Conservation (phyloP, 2,888 invertebrate genomes). For the Phyto melanocephala region DNA sequence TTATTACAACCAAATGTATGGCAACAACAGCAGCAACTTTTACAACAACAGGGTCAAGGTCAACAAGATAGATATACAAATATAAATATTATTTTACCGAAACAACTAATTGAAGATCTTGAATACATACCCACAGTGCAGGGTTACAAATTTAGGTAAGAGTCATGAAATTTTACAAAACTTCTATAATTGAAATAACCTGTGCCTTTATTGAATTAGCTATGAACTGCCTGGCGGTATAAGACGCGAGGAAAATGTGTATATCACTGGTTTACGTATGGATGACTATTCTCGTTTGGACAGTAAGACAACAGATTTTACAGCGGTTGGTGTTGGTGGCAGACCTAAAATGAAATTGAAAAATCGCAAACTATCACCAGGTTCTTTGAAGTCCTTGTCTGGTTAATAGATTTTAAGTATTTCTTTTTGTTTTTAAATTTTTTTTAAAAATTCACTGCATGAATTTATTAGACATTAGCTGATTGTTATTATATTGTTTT, state of each 20-base stretch:
- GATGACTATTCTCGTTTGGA: conserved; percentile 22
- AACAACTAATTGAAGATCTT: conserved; percentile 69
- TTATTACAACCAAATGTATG: background rate
- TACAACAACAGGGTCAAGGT: conserved; percentile 19
- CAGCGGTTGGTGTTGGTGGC: conserved; percentile 40
- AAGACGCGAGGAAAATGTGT: conserved; percentile 70
- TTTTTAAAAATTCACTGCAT: too few relatives aligned
- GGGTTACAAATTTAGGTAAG: conserved; percentile 72
- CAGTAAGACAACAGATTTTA: conserved; percentile 40
- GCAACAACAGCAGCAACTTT: background rate
- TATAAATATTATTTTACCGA: conserved; percentile 59
- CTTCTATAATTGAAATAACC: background rate
- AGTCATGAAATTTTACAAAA: background rate
- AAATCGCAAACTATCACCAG: conserved; percentile 73
- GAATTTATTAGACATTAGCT: too few relatives aligned
- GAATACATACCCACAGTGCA: conserved; percentile 70
- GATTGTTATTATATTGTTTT: background rate
- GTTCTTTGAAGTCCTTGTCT: conserved; percentile 71
- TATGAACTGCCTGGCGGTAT: conserved; percentile 71
- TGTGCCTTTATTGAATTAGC: conserved; percentile 56
- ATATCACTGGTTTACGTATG: conserved; percentile 65
- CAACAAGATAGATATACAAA: background rate
- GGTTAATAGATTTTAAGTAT: conserved; percentile 65
- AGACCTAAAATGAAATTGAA: conserved; percentile 64
- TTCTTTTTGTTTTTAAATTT: background rate